Evolutionary conservation across 2,797 vertebrate species (phyloP), one percentile per base, ranked within the genome.

Genomic region (Phrynocephalus forsythii): DNA sequence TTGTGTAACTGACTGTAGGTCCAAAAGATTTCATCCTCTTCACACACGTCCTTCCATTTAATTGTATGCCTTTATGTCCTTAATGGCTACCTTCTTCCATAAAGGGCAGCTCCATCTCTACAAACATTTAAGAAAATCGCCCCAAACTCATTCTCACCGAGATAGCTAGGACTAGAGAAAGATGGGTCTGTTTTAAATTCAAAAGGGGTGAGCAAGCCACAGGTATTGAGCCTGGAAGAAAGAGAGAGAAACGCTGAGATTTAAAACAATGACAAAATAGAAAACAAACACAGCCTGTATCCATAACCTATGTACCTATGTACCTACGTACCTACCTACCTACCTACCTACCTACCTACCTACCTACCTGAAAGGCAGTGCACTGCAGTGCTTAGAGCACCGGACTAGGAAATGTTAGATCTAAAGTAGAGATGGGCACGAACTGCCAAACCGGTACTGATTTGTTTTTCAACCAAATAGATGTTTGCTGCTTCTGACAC

Each of bases 181-280:
- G 95, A 82, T 20, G 95, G 96, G 85, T 96, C 95, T 0, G 95
- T 97, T 91, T 97, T 97, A 80, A 97, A 97, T 91, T 97, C 96
- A 87, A 97, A 97, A 30, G 97, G 97, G 89, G 97, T 97, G 71
- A 96, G 91, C 82, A 96, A 96, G 26, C 97, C 97, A 89, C 97
- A 97, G 82, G 95, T 87, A 72, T 97, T 90, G 87, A 97, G 91
- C 92, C 97, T 97, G 80, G 18, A 84, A 88, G 11, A 16, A 7
- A 75, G 5, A 22, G 18, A 48, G n/a, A 26, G 9, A n/a, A 28
- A 44, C 30, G 8, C 15, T 30, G 5, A 28, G 26, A 10, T 38
- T 56, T 56, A 56, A 56, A 56, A 56, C 52, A 11, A 56, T 13
- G 13, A 56, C 52, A 56, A 56, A 56, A 38, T 24, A 33, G 56